These are phyloP conservation scores for Drosophila sordidula DNA, from an alignment of 2,888 invertebrate species.

Conservation along the genomic window DNA sequence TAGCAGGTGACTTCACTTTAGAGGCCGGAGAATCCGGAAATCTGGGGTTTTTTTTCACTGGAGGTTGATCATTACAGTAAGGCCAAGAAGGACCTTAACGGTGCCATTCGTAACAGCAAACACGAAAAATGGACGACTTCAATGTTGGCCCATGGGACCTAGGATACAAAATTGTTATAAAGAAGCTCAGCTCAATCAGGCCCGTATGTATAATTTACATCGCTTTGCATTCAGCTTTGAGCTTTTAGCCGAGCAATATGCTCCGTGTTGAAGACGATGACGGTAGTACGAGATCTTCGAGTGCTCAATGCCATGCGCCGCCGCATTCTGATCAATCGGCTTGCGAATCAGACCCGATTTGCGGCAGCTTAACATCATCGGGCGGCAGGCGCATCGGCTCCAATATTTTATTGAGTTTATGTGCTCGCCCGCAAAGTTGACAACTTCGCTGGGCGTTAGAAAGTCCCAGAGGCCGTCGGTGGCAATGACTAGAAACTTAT, in stretches of 20 bases:
- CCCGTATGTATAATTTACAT: no score
- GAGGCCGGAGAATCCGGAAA: no score
- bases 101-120: no score
- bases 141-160: no score
- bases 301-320: slow-evolving; percentile 98
- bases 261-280: slow-evolving; percentile 96
- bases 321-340: slow-evolving; percentile 96
- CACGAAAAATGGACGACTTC: no score
- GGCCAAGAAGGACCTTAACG: no score
- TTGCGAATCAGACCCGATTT: slow-evolving; percentile 94
- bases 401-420: slow-evolving; percentile 95
- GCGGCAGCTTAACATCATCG: slow-evolving; percentile 89
- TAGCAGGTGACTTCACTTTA: no score
- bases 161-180: no score
- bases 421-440: slow-evolving; percentile 96
- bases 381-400: slow-evolving; percentile 91
- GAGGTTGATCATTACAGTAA: no score
- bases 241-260: slow-evolving; percentile 84
- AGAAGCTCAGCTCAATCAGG: no score
- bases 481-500: slow-evolving; percentile 95
- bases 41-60: no score
- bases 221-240: no score
- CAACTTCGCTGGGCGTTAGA: slow-evolving; percentile 91
- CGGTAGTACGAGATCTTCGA: slow-evolving; percentile 92
- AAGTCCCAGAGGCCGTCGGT: slow-evolving; percentile 99